Base-by-base conservation (phyloP, 2,888 invertebrate species). In the Elysia crispata region DNA sequence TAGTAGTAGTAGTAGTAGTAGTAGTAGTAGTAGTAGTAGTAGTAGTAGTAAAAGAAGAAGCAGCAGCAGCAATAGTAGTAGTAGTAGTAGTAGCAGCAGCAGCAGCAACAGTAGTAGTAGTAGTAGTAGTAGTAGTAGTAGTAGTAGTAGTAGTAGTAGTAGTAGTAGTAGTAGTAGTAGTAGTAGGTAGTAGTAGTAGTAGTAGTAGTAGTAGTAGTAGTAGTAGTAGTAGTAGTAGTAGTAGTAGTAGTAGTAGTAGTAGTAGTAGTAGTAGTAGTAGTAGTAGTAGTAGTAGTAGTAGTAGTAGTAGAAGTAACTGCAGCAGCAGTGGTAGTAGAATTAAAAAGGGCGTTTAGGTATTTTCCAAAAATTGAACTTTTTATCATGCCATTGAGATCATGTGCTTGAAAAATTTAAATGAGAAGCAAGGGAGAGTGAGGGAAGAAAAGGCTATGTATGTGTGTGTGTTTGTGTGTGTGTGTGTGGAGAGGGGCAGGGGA, bases 1-100 rank as follows among this genome's bases (percentile, higher is more conserved):
- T 54, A 54, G 54, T 54, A 54, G 54, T 54, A 54, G 54, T 54
- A 54, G 54, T 54, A 54, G 54, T 54, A 54, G 54, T 54, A 54
- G 54, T 54, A 54, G 54, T 54, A 54, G 54, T 54, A 54, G 54
- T 54, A 54, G 54, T 54, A 54, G 54, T 54, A n/a, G n/a, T n/a
- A n/a, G n/a, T n/a, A n/a, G n/a, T n/a, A n/a, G n/a, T n/a, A n/a
- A n/a, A n/a, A n/a, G n/a, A n/a, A n/a, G n/a, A n/a, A n/a, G n/a
- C n/a, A n/a, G n/a, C n/a, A n/a, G n/a, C n/a, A n/a, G n/a, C 54
- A 18, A 13, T 15, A 54, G 20, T 54, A 54, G 13, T 54, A 15
- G 20, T 54, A 18, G 13, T 54, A 54, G 54, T 54, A 18, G 15
- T 20, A 13, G 54, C 18, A 18, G 54, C 15, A 54, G 54, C 54